These are phyloP conservation scores for Oeneis ivallda DNA, from an alignment of 2,888 invertebrate genomes.

Conservation along the genomic window DNA sequence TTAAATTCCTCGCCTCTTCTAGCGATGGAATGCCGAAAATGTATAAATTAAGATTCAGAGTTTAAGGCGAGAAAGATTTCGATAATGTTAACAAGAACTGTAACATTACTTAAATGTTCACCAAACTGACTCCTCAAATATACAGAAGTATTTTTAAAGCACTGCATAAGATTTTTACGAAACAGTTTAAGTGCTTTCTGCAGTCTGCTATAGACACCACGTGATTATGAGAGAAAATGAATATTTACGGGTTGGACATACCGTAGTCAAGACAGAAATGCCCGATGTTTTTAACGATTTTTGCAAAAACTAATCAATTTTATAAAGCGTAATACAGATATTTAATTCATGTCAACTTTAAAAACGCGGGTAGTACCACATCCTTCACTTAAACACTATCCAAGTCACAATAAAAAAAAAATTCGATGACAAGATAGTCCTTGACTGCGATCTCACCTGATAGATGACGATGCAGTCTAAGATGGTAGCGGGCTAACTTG, in stretches of 20 bases:
- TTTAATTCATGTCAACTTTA: not conserved
- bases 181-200: not conserved
- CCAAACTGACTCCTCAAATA: not conserved
- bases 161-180: not conserved
- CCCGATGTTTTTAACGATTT: too few species aligned
- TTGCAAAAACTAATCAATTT: too few species aligned
- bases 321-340: too few species aligned
- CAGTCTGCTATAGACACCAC: too few species aligned
- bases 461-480: too few species aligned
- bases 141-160: not conserved
- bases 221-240: too few species aligned
- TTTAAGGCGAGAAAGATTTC: constrained; percentile 31
- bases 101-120: constrained; percentile 6
- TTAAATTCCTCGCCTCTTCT: constrained; percentile 43
- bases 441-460: too few species aligned
- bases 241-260: too few species aligned
- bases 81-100: constrained; percentile 22
- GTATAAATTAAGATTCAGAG: constrained; percentile 30
- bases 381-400: not conserved
- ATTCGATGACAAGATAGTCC: too few species aligned
- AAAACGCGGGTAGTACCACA: not conserved
- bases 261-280: too few species aligned
- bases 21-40: constrained; percentile 38
- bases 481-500: too few species aligned
- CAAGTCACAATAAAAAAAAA: too few species aligned